A percentile compares a stretch with the other conserved stretches of the same genome.
Evolutionary conservation across 92 coral and sea anemone species (phyloP).

Genomic region (Porites cylindrica): DNA sequence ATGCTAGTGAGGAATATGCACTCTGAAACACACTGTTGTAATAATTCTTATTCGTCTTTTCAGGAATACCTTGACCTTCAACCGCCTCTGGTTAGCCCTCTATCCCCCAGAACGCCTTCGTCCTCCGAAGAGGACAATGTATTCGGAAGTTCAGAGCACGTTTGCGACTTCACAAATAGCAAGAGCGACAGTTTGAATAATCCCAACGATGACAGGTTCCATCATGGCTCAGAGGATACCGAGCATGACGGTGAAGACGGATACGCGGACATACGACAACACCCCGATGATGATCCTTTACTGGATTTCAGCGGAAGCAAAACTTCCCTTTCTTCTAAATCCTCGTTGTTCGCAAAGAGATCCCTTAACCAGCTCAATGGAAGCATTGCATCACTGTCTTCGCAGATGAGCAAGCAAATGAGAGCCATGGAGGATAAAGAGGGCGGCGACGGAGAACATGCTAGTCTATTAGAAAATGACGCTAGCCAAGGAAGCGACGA

Average conservation of each 20-base stretch:
- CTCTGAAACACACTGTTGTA: no score
- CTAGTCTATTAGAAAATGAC: slow-evolving; percentile 28
- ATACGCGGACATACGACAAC: slow-evolving; percentile 28
- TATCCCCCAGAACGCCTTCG: slow-evolving; percentile 86
- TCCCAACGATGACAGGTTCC: slow-evolving; percentile 61
- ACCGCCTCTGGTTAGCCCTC: slow-evolving; percentile 91
- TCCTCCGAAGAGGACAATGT: slow-evolving; percentile 70
- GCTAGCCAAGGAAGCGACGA: slow-evolving; percentile 44
- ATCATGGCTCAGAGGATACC: slow-evolving; percentile 34
- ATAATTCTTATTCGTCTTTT: not conserved
- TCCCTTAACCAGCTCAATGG: slow-evolving; percentile 28
- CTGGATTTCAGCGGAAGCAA: slow-evolving; percentile 25
- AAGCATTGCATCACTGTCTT: slow-evolving; percentile 39
- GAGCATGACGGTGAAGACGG: slow-evolving; percentile 26
- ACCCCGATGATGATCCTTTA: slow-evolving; percentile 29
- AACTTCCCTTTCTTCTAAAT: slow-evolving; percentile 14
- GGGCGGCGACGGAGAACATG: slow-evolving; percentile 37
- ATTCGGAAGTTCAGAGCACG: slow-evolving; percentile 76
- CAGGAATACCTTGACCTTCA: slow-evolving; percentile 94
- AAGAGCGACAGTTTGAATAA: slow-evolving; percentile 50
- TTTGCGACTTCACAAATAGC: slow-evolving; percentile 74
- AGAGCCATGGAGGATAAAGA: slow-evolving; percentile 39
- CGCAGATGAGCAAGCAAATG: slow-evolving; percentile 42
- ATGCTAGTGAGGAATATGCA: no score
- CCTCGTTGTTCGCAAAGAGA: slow-evolving; percentile 30